Conservation (phyloP, 2,797 vertebrate genomes). For the Amblyopsis hoosieri region DNA sequence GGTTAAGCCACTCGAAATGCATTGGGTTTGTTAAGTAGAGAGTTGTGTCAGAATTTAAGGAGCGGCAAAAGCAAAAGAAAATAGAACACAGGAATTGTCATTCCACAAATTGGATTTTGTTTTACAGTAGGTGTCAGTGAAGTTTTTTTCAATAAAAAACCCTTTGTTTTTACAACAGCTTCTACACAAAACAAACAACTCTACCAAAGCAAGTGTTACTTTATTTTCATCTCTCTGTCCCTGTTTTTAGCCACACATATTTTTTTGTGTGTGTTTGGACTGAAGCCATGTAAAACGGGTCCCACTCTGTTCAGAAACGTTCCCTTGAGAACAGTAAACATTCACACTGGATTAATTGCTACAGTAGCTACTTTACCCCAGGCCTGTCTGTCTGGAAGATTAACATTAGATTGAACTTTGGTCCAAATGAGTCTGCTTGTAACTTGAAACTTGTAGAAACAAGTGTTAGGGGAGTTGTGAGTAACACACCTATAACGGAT, state of each 20-base stretch:
- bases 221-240: not conserved
- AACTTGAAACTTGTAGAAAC: slow-evolving; percentile 21
- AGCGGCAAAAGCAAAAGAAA: slow-evolving; percentile 17
- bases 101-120: slow-evolving; percentile 14
- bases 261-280: slow-evolving; percentile 34
- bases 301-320: slow-evolving; percentile 46
- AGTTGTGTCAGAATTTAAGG: slow-evolving; percentile 8
- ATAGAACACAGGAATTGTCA: slow-evolving; percentile 22
- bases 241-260: slow-evolving; percentile 8
- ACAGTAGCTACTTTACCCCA: slow-evolving; percentile 13
- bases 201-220: slow-evolving; percentile 19
- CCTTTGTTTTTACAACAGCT: slow-evolving; percentile 5
- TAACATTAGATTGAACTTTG: slow-evolving; percentile 60
- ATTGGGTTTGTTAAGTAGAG: slow-evolving; percentile 20
- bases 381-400: slow-evolving; percentile 47
- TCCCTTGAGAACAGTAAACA: slow-evolving; percentile 60
- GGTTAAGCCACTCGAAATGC: slow-evolving; percentile 34
- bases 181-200: slow-evolving; percentile 25
- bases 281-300: slow-evolving; percentile 18
- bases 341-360: slow-evolving; percentile 64
- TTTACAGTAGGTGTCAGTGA: slow-evolving; percentile 28
- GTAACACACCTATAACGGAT: not conserved
- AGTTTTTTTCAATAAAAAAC: slow-evolving; percentile 2
- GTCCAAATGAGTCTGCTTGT: slow-evolving; percentile 35
- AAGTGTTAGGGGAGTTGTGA: slow-evolving; percentile 25